Percentiles rank a stretch among this genome's conserved stretches.
phyloP scores from a whole-genome alignment of 2,888 invertebrate species.

The Synanthedon myopaeformis region DNA sequence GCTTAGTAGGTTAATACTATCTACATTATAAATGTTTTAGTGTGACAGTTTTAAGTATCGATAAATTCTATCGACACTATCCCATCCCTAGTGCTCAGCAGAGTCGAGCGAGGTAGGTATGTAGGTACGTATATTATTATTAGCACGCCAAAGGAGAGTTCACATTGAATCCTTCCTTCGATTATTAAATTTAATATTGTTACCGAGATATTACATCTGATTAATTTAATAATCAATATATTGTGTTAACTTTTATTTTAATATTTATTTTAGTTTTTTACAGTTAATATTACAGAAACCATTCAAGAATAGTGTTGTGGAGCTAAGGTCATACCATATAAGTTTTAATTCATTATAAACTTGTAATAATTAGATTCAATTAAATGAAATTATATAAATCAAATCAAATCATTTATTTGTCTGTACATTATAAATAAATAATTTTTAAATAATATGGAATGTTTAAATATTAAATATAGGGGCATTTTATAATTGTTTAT shows the following conservation, averaged over 20 bases:
- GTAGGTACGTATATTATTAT: constrained; percentile 58
- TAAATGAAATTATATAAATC: neutral
- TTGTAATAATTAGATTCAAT: too few relatives aligned
- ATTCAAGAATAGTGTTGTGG: too few relatives aligned
- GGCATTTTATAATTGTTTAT: too few relatives aligned
- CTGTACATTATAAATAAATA: neutral
- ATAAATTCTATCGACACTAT: constrained; percentile 1
- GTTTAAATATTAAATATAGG: too few relatives aligned
- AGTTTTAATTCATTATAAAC: too few relatives aligned
- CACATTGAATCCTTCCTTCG: constrained; percentile 17
- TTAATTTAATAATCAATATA: too few relatives aligned
- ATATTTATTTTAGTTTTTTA: too few relatives aligned
- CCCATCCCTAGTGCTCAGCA: constrained; percentile 6
- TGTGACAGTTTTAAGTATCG: neutral
- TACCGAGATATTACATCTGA: neutral
- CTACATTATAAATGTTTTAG: too few relatives aligned
- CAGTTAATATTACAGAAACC: too few relatives aligned
- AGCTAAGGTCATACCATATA: too few relatives aligned
- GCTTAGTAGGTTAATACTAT: too few relatives aligned
- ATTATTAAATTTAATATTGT: neutral
- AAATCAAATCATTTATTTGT: neutral
- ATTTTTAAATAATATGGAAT: neutral
- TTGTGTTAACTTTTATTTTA: too few relatives aligned
- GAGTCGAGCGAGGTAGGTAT: constrained; percentile 38
- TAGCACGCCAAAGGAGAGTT: constrained; percentile 38